These are phyloP conservation scores for Drosophila funebris DNA, from an alignment of 1,140 invertebrate species.

Conservation along the genomic window DNA sequence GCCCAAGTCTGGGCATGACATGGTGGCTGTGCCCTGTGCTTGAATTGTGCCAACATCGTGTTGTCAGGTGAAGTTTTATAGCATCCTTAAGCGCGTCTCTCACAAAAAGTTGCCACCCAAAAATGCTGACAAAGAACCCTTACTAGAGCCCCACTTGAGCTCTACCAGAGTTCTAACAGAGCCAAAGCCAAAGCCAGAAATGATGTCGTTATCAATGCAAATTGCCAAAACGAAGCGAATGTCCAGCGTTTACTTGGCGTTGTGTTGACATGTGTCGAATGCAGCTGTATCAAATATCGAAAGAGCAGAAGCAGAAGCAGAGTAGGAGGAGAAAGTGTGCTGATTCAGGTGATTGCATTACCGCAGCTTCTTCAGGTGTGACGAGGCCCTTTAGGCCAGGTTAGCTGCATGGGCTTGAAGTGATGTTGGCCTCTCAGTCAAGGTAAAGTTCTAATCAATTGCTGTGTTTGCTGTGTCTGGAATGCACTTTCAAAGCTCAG, in stretches of 20 bases:
- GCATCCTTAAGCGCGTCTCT: background rate
- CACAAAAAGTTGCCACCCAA: background rate
- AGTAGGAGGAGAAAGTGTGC: too few species aligned
- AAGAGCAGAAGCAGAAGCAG: too few species aligned
- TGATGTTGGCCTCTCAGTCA: background rate
- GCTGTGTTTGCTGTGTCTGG: background rate
- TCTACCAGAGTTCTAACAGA: too few species aligned
- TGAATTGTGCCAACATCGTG: conserved; percentile 6
- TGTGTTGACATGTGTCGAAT: conserved; percentile 23
- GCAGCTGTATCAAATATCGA: background rate
- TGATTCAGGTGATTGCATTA: background rate
- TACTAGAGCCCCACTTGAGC: background rate
- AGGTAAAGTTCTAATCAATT: conserved; percentile 18
- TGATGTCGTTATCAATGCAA: background rate
- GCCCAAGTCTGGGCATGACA: background rate
- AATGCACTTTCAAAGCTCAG: conserved; percentile 20
- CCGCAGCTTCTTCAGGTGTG: conserved; percentile 1
- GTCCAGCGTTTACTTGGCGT: conserved; percentile 6
- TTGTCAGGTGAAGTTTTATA: conserved; percentile 18
- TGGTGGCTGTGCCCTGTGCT: background rate
- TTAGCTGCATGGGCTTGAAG: background rate
- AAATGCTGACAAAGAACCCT: conserved; percentile 4
- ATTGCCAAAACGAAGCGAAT: background rate
- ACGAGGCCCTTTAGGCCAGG: background rate
- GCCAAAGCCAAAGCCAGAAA: background rate